Percentiles rank a stretch among this genome's conserved stretches.
These are phyloP conservation scores for Pseudorhombus dupliciocellatus DNA, from an alignment of 2,113 vertebrate genomes.

Conservation along the genomic window DNA sequence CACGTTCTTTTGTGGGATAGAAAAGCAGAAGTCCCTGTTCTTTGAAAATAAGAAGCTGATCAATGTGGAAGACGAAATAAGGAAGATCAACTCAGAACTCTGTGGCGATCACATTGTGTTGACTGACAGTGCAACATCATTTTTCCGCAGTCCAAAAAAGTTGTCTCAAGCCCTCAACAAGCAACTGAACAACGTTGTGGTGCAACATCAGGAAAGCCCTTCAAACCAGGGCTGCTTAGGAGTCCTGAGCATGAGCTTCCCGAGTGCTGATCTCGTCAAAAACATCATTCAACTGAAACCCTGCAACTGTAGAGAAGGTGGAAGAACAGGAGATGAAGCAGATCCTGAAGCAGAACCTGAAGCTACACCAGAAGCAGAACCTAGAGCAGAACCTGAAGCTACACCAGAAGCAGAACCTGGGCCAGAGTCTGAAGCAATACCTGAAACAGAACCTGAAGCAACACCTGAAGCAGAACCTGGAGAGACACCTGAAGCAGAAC, in stretches of 20 bases:
- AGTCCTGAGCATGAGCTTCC: slow-evolving; percentile 65
- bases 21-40: slow-evolving; percentile 27
- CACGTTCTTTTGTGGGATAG: slow-evolving; percentile 26
- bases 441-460: no score
- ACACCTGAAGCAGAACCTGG: no score
- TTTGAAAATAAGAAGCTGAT: slow-evolving; percentile 27
- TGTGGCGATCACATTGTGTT: slow-evolving; percentile 52
- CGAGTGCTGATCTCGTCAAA: slow-evolving; percentile 56
- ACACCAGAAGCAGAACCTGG: no score
- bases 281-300: slow-evolving; percentile 44
- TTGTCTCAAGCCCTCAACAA: slow-evolving; percentile 47
- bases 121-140: slow-evolving; percentile 8
- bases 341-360: not conserved
- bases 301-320: slow-evolving; percentile 38
- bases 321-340: not conserved
- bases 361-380: not conserved
- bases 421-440: not conserved
- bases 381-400: not conserved
- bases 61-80: slow-evolving; percentile 11
- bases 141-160: fast-evolving
- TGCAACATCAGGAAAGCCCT: not conserved
- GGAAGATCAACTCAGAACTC: slow-evolving; percentile 1
- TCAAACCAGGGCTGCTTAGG: slow-evolving; percentile 58
- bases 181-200: slow-evolving; percentile 30
- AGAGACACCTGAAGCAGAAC: not conserved